Conservation (phyloP, 2,888 invertebrate genomes). For the Glyphotaelius pellucidus region DNA sequence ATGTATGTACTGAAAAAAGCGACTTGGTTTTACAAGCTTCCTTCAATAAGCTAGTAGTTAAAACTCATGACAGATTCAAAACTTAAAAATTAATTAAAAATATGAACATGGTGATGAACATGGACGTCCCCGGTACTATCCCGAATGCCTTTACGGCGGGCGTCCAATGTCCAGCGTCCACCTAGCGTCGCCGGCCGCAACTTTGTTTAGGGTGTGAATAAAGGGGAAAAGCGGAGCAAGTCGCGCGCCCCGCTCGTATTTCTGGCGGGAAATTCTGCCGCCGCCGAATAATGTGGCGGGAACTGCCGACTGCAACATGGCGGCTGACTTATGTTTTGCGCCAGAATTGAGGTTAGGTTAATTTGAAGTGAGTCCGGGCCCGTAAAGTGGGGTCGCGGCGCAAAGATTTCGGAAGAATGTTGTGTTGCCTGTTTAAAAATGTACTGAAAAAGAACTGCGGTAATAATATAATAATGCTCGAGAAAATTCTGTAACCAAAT, state of each 20-base stretch:
- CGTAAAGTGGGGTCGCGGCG: slow-evolving; percentile 41
- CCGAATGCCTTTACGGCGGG: background rate
- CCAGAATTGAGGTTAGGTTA: slow-evolving; percentile 59
- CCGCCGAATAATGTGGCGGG: slow-evolving; percentile 58
- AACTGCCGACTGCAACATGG: slow-evolving; percentile 60
- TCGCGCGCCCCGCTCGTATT: slow-evolving; percentile 57
- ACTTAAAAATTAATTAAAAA: too few species aligned
- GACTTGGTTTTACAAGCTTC: too few species aligned
- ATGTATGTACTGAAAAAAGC: too few species aligned
- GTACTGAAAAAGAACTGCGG: background rate
- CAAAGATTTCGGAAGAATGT: slow-evolving; percentile 42
- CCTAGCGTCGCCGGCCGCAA: slow-evolving; percentile 54
- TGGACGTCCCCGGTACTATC: background rate
- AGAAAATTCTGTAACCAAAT: background rate
- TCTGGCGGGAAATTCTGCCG: slow-evolving; percentile 58
- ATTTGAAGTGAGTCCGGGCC: slow-evolving; percentile 55
- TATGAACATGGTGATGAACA: background rate
- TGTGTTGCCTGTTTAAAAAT: slow-evolving; percentile 3
- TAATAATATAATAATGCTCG: background rate
- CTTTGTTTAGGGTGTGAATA: slow-evolving; percentile 65
- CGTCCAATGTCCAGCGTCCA: slow-evolving; percentile 52
- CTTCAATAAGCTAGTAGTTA: too few species aligned
- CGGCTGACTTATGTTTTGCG: slow-evolving; percentile 58
- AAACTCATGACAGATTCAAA: too few species aligned
- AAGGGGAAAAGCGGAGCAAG: slow-evolving; percentile 62